Conservation (phyloP, 1,140 invertebrate genomes). For the Cataglyphis hispanica region DNA sequence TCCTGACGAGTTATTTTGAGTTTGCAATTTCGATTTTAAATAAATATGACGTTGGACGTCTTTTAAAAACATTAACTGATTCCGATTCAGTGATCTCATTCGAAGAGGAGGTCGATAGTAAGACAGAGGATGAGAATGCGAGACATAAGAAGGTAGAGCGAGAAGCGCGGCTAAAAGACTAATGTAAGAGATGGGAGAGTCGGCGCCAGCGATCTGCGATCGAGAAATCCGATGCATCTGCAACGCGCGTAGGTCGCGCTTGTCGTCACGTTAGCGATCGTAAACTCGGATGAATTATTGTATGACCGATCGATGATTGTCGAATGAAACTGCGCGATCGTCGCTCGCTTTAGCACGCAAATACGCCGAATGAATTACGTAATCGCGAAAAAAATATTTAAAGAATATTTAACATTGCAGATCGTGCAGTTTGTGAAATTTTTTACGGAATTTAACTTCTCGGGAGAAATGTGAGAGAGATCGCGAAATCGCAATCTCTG, state of each 20-base stretch:
- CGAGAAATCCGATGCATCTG: conserved; percentile 48
- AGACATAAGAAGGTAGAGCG: conserved; percentile 8
- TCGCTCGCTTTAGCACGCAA: background rate
- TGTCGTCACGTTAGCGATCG: background rate
- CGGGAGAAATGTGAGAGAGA: conserved; percentile 32
- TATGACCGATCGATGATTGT: conserved; percentile 11
- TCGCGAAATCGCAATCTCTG: conserved; percentile 6
- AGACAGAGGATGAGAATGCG: conserved; percentile 32
- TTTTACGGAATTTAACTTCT: background rate
- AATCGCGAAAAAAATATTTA: conserved; percentile 5
- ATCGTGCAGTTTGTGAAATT: conserved; percentile 5
- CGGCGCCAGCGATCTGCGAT: conserved; percentile 40
- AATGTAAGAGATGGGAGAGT: background rate
- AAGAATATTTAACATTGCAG: background rate
- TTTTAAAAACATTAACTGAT: conserved; percentile 43
- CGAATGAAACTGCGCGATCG: background rate
- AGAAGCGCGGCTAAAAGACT: background rate
- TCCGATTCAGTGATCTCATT: conserved; percentile 27
- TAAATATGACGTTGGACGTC: conserved; percentile 1
- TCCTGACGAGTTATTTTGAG: background rate
- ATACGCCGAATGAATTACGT: conserved; percentile 18
- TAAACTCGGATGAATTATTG: conserved; percentile 17
- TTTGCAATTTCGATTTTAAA: background rate
- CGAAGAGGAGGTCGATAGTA: conserved; percentile 23
- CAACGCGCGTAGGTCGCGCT: conserved; percentile 12